Evolutionary conservation across 92 coral and sea anemone genomes (phyloP), one percentile per base, ranked within the genome.

Genomic region (Phenganax marumi): DNA sequence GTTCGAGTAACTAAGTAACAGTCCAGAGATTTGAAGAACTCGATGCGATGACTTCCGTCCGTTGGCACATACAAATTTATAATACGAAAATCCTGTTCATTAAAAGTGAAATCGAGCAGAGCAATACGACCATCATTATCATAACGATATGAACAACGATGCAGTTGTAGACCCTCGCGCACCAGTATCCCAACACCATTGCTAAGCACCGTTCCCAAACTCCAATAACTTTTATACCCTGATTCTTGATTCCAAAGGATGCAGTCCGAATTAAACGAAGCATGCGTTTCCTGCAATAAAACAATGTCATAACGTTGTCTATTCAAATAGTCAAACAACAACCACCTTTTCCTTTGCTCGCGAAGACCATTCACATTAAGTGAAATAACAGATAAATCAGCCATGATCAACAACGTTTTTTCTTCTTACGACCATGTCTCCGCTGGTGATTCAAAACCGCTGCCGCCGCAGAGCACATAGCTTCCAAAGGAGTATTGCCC

Each of bases 201-300:
- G 49, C 50, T 2, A 6, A 3, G 22, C 0, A 2, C 13, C 4
- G 81, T 19, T 14, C 81, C 81, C 7, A 76, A 19, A 76, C 81
- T 76, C 81, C 68, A 76, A 56, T 23, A 76, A 8, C 81, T 68
- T 17, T 76, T 76, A 12, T 8, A 23, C 0, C 66, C 74, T 48
- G 48, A 60, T 54, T 84, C 87, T 12, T 17, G 7, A 52, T 68
- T 68, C 87, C 79, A 84, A 19, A 50, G 25, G 4, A 68, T 23
- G n/a, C 68, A 68, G 22, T 76, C 83, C 50, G 50, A 49, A 8
- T 33, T 53, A 7, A 74, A 70, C 22, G n/a, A 54, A 11, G 75
- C 26, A 56, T 74, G 79, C 4, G 87, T 51, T 26, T 85, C 88
- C 68, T 85, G 87, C 2, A 84, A 51, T 3, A 75, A 76, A 7